Conservation (phyloP, 2,797 vertebrate genomes). For the Scolopax rusticola region DNA sequence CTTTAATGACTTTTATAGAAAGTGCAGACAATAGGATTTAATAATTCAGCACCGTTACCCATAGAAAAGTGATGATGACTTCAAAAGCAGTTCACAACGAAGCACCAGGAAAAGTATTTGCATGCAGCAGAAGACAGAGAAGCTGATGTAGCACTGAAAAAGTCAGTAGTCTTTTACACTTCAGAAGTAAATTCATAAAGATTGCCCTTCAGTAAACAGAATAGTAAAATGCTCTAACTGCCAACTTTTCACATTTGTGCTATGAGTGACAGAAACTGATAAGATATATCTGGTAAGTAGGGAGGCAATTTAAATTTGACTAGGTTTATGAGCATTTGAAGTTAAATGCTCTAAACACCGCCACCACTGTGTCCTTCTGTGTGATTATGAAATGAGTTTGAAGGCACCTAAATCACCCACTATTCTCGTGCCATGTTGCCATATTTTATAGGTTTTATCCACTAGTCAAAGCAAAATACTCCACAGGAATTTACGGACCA, state of each 20-base stretch:
- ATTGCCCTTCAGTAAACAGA: conserved; percentile 7
- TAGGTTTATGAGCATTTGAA: not conserved
- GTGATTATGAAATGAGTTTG: not conserved
- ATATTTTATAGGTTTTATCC: not conserved
- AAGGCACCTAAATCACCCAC: not conserved
- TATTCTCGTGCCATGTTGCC: not conserved
- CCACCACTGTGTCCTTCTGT: not conserved
- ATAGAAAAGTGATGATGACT: not conserved
- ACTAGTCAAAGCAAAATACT: not conserved
- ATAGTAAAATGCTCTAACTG: not conserved
- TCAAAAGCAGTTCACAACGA: conserved; percentile 8
- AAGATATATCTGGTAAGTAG: conserved; percentile 22
- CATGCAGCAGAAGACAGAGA: not conserved
- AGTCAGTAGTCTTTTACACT: conserved; percentile 18
- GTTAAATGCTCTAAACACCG: not conserved
- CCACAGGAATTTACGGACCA: not conserved
- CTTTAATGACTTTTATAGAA: conserved; percentile 54
- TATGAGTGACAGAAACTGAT: conserved; percentile 18
- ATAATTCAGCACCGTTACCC: conserved; percentile 38
- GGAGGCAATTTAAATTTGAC: not conserved
- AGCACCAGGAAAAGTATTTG: conserved; percentile 8
- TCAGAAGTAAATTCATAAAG: conserved; percentile 39
- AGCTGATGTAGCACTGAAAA: not conserved
- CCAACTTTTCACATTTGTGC: not conserved
- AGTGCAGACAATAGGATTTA: conserved; percentile 45